These are phyloP conservation scores for Ostrea edulis DNA, from an alignment of 1,140 invertebrate genomes.

Conservation along the genomic window DNA sequence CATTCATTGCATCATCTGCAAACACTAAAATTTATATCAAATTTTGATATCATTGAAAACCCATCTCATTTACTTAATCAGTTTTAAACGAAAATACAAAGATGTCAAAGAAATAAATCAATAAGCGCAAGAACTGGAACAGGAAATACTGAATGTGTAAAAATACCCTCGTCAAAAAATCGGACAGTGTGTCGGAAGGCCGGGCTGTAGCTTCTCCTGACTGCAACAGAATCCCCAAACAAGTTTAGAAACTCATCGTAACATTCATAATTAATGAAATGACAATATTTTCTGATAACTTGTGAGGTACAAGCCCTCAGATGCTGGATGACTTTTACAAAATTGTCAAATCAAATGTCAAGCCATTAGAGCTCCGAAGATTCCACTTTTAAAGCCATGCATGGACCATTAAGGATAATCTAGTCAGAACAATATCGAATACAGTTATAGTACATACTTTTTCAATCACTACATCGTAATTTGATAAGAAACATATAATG, in stretches of 20 bases:
- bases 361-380: neutral
- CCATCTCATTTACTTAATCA: neutral
- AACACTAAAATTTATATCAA: neutral
- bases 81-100: neutral
- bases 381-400: neutral
- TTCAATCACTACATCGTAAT: neutral
- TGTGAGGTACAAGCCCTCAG: too few species aligned
- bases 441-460: neutral
- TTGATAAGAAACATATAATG: neutral
- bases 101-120: neutral
- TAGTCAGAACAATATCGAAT: neutral
- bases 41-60: neutral
- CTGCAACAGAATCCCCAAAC: conserved; percentile 20
- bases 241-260: neutral
- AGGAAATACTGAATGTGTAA: neutral
- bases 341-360: conserved; percentile 24
- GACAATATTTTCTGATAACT: neutral
- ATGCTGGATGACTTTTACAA: neutral
- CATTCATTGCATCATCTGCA: neutral
- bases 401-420: neutral
- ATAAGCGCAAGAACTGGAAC: neutral
- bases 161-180: conserved; percentile 29
- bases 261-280: neutral
- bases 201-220: neutral
- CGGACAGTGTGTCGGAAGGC: neutral